Evolutionary conservation across 1,140 invertebrate genomes (phyloP).

Genomic region (Bombus superbus): DNA sequence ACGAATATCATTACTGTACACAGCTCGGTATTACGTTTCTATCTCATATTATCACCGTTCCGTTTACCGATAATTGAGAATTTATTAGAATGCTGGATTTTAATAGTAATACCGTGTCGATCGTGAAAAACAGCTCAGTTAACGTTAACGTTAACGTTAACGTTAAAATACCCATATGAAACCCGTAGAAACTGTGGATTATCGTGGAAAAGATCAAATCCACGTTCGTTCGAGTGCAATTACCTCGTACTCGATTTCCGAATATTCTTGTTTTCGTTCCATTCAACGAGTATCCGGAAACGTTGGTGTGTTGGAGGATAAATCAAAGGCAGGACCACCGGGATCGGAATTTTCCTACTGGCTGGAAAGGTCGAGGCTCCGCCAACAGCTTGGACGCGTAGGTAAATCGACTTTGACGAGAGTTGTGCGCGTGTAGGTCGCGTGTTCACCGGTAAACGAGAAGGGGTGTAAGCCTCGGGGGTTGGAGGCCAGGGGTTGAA

Average conservation of each 20-base stretch:
- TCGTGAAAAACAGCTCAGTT: neutral
- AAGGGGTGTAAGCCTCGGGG: slow-evolving; percentile 60
- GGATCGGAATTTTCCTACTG: slow-evolving; percentile 36
- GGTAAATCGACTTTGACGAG: slow-evolving; percentile 46
- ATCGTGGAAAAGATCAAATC: neutral
- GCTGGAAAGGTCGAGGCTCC: slow-evolving; percentile 16
- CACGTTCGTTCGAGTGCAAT: neutral
- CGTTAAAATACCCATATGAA: neutral
- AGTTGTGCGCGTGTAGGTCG: slow-evolving; percentile 40
- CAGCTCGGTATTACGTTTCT: no score
- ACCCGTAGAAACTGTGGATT: neutral
- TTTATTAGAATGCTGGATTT: no score
- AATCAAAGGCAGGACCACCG: neutral
- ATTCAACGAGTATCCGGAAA: neutral
- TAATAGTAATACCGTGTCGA: rapidly evolving
- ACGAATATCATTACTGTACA: no score
- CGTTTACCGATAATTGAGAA: no score
- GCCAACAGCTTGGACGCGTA: slow-evolving; percentile 26
- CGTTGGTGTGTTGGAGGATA: neutral
- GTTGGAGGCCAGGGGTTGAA: slow-evolving; percentile 74
- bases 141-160: no score
- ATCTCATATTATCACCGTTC: no score
- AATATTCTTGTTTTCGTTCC: neutral
- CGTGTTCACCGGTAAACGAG: slow-evolving; percentile 66
- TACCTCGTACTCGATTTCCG: neutral